Base-by-base conservation (phyloP, 2,888 invertebrate genomes). In the Archaeoteleia sp. region DNA sequence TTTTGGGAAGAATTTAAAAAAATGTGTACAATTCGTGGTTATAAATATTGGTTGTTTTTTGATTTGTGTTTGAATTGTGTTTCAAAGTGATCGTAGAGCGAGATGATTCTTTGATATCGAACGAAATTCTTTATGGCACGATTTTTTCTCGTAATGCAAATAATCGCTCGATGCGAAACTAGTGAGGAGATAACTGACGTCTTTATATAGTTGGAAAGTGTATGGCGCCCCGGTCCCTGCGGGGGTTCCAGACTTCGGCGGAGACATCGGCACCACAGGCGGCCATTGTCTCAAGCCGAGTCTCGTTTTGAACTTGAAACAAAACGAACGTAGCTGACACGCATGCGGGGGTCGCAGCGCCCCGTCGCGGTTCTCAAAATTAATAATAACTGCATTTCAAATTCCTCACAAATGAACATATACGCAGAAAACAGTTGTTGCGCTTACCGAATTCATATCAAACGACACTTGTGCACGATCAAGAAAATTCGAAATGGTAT, bases 191-290 rank as follows among this genome's bases (percentile, higher is more conserved):
- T 70, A 67, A 68, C 71, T 73, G 71, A 74, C 74, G 71, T 72
- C 73, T 74, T 71, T 72, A 74, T 74, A 73, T 65, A 72, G 69
- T 55, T 68, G 67, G 65, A 68, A 61, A 65, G 65, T 71, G 61
- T 61, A 71, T 43, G 71, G 71, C 71, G 71, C 67, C 67, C 71
- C 58, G 54, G 60, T 71, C 68, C 63, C 71, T 32, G 55, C 61
- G 81, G 82, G 83, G 82, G 82, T 78, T 78, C 73, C 81, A 81
- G 82, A 83, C 83, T 82, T 82, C 80, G 82, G 74, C 75, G 80
- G 81, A 81, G 81, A 82, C 81, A 82, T 81, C 81, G 76, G 76
- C 83, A 69, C 83, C 75, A 73, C 83, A 73, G 83, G 83, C 80
- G 82, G 78, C 80, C 82, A 83, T 83, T 83, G 83, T 83, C 82